A percentile compares a stretch with the other conserved stretches of the same genome.
These are phyloP conservation scores for Danio choprae DNA, from an alignment of 2,797 vertebrate species.

Conservation along the genomic window DNA sequence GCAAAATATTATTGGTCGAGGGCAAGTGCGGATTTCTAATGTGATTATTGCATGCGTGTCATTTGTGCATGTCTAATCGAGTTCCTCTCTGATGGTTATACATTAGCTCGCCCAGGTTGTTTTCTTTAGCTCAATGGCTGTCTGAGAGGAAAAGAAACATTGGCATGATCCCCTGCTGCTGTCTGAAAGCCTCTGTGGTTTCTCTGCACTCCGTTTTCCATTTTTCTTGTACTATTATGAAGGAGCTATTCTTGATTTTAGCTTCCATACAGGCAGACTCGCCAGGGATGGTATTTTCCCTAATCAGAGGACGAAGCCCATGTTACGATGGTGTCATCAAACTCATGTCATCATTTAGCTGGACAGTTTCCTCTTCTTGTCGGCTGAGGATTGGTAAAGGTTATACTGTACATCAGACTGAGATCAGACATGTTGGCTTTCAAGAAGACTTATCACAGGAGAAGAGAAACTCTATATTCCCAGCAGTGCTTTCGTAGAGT, in stretches of 20 bases:
- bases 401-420: not conserved
- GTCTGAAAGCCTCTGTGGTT: conserved; percentile 28
- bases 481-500: conserved; percentile 23
- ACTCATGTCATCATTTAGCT: not conserved
- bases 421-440: conserved; percentile 9
- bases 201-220: conserved; percentile 5
- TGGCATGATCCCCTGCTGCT: conserved; percentile 9
- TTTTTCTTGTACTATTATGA: conserved; percentile 43
- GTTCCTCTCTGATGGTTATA: conserved; percentile 37
- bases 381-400: conserved; percentile 7
- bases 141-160: conserved; percentile 26
- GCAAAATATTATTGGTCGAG: conserved; percentile 28
- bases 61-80: conserved; percentile 54
- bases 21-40: conserved; percentile 41
- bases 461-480: conserved; percentile 57
- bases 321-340: not conserved
- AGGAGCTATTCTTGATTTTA: conserved; percentile 23
- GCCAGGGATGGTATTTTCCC: conserved; percentile 12
- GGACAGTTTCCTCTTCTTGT: conserved; percentile 1
- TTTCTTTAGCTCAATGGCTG: conserved; percentile 27
- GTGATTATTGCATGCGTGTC: conserved; percentile 45
- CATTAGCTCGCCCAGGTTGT: conserved; percentile 32
- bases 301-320: not conserved
- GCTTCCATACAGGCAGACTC: conserved; percentile 13
- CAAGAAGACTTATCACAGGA: conserved; percentile 46